Evolutionary conservation across 1,140 invertebrate species (phyloP), one percentile per base, ranked within the genome.

Genomic region (Piezodorus guildinii): DNA sequence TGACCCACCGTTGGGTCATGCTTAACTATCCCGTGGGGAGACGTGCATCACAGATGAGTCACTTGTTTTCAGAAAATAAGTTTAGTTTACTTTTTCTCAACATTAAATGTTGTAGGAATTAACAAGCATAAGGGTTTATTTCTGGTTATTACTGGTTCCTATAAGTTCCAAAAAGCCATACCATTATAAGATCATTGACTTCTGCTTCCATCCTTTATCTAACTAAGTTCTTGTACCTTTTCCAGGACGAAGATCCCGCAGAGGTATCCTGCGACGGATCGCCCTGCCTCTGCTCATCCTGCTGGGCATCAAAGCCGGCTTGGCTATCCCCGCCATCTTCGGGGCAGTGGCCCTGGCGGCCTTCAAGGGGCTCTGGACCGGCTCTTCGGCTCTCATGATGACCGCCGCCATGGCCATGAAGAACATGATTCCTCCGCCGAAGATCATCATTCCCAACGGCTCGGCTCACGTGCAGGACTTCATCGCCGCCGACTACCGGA

Each of bases 331-430:
- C n/a, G 76, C 83, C 16, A 65, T 84, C 25, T 76, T 85, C 39
- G 80, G 81, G 9, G 66, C 79, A 39, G 78, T 85, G 58, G 79
- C 79, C 17, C 71, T 85, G 39, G 76, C 85, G 49, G 79, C 82
- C 1, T 77, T 85, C 67, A 85, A 85, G 68, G 82, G 81, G 51
- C 73, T 85, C 6, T 81, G 81, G 49, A 77, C 80, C 23, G 81
- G 83, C 45, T 70, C 85, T n/a, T 73, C 82, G 66, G 81, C 84
- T 2, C 73, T 85, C 59, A 71, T 82, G 14, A 72, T 85, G 54
- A 80, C 83, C 15, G 77, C 76, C 39, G 78, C 77, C 1, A 73
- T 80, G 0, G 78, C 75, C 17, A 70, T 82, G 1, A 80, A 60
- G 51, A 27, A 49, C 30, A 19, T 65, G 14, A 45, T 65, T 3